phyloP scores from a whole-genome alignment of 2,797 vertebrate species.

The Graptemys geographica region DNA sequence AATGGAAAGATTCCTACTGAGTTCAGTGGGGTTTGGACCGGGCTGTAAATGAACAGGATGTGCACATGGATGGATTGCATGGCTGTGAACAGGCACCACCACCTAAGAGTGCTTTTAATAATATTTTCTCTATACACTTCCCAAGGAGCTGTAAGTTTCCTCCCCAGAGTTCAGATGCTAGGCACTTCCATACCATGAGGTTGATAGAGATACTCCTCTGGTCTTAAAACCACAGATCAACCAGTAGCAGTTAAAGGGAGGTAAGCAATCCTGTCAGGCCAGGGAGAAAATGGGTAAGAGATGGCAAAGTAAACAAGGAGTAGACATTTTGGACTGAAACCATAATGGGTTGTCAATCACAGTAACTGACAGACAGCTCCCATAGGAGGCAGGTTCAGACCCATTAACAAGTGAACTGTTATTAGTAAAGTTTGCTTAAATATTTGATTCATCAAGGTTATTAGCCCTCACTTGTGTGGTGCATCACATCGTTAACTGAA shows the following conservation, averaged over 20 bases:
- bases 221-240: neutral
- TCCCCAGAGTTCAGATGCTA: neutral
- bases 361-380: neutral
- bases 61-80: neutral
- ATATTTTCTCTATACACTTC: neutral
- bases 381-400: neutral
- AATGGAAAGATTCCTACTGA: neutral
- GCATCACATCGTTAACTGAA: neutral
- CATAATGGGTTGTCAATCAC: neutral
- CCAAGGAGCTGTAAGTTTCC: neutral
- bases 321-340: neutral
- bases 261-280: neutral
- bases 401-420: neutral
- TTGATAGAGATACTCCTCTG: neutral
- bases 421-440: neutral
- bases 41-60: neutral
- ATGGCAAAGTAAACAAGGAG: neutral
- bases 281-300: neutral
- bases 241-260: neutral
- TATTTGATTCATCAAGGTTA: neutral
- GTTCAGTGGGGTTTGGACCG: neutral
- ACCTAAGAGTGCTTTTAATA: neutral
- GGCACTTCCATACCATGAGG: neutral
- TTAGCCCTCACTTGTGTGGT: neutral
- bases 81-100: neutral